These are phyloP conservation scores for Amblyopsis rosae DNA, from an alignment of 2,113 vertebrate genomes.

Conservation along the genomic window DNA sequence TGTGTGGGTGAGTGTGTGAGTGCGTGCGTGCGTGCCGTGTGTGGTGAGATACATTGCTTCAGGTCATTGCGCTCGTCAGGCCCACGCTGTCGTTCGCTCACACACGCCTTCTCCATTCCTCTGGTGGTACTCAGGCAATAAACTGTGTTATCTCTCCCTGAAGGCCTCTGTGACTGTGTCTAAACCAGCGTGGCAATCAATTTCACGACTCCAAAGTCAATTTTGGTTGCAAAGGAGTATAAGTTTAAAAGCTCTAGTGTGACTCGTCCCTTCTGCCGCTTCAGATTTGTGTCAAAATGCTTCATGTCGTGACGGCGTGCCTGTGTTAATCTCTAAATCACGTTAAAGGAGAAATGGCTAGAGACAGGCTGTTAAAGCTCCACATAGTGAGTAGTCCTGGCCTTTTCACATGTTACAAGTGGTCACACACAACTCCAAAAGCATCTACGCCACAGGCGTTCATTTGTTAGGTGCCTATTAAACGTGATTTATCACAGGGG, in stretches of 20 bases:
- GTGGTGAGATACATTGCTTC: slow-evolving; percentile 15
- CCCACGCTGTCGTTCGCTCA: slow-evolving; percentile 10
- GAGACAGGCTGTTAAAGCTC: slow-evolving; percentile 18
- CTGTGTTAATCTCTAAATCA: slow-evolving; percentile 43
- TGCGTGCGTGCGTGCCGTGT: background rate
- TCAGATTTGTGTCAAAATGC: slow-evolving; percentile 28
- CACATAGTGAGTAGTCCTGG: background rate
- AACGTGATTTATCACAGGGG: slow-evolving; percentile 41
- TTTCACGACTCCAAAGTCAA: slow-evolving; percentile 41
- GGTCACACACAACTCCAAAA: slow-evolving; percentile 14
- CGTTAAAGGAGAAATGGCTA: slow-evolving; percentile 30
- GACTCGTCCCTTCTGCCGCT: slow-evolving; percentile 19
- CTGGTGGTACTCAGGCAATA: slow-evolving; percentile 13
- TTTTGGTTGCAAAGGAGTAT: slow-evolving; percentile 12
- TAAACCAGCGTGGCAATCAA: slow-evolving; percentile 16
- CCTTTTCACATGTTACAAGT: slow-evolving; percentile 17
- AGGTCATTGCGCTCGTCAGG: slow-evolving; percentile 33
- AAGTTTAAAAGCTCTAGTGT: background rate
- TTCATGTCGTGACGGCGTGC: slow-evolving; percentile 17
- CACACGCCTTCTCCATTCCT: slow-evolving; percentile 1
- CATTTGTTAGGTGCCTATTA: slow-evolving; percentile 41
- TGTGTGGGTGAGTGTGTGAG: background rate
- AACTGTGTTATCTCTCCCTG: slow-evolving; percentile 4
- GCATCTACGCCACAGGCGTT: slow-evolving; percentile 35
- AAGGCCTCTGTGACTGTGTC: slow-evolving; percentile 13